These are phyloP conservation scores for Propithecus perrieri DNA, from an alignment of 2,797 vertebrate species.

Conservation along the genomic window DNA sequence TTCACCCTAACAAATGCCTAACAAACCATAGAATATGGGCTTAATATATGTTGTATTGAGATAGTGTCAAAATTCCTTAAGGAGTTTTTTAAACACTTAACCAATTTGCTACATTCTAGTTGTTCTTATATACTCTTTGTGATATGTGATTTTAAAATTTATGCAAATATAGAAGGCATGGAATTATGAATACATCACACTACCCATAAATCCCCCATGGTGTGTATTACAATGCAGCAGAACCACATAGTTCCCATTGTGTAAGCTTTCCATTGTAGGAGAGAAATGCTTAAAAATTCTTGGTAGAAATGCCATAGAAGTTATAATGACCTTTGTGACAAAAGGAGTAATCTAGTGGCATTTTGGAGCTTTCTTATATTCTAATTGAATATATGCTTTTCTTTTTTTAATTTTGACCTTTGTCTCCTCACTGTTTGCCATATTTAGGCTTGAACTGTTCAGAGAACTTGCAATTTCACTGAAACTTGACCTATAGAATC, in stretches of 20 bases:
- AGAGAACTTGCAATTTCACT: conserved; percentile 26
- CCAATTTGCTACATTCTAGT: background rate
- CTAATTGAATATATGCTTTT: conserved; percentile 53
- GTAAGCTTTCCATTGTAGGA: background rate
- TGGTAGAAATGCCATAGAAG: conserved; percentile 43
- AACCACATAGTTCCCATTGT: background rate
- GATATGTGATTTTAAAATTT: background rate
- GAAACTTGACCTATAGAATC: background rate
- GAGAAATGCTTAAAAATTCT: conserved; percentile 18
- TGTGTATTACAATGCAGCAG: background rate
- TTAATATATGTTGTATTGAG: background rate
- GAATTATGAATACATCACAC: background rate
- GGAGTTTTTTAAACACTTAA: background rate
- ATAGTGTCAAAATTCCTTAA: background rate
- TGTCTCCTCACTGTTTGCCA: background rate
- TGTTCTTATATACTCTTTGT: background rate
- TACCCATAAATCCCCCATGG: background rate
- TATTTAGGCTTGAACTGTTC: conserved; percentile 42
- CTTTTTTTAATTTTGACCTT: conserved; percentile 13
- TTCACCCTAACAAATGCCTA: background rate
- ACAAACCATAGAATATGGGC: background rate
- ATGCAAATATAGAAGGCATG: background rate
- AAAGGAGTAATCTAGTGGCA: conserved; percentile 49
- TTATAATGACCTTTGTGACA: conserved; percentile 61
- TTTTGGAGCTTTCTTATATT: conserved; percentile 51